Base-by-base conservation (phyloP, 2,888 invertebrate species). In the Drosophila macrospina region DNA sequence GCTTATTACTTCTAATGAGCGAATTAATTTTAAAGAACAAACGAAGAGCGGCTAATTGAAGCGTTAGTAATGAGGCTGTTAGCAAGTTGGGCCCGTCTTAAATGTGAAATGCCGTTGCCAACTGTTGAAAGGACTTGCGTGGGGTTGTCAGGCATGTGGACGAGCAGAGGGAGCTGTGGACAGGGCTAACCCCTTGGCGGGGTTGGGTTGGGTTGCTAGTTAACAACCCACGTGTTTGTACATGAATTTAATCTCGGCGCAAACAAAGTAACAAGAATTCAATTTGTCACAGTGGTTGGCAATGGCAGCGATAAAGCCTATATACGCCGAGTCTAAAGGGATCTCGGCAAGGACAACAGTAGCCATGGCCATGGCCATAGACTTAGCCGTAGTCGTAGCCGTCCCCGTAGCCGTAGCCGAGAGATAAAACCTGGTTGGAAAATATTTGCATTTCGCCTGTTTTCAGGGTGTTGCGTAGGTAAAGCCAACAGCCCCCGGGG, bases 281-380 rank as follows among this genome's bases (percentile, higher is more conserved):
- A 90, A 90, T 90, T 90, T 90, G 90, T 88, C 85, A 85, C 77
- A 85, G 87, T 75, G 87, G 89, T 84, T 86, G 81, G 69, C 60
- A 67, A 66, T 13, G 65, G 34, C 36, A 54, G 50, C 32, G 65
- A 28, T 32, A 39, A 56, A 32, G 59, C 64, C 64, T 47, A 45
- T 28, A 8, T 50, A 51, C 11, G 42, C 57, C 34, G 48, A 41
- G 34, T 41, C 63, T 24, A 56, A 44, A 67, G 56, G 56, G 47
- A 61, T 57, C 20, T 13, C 5, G 16, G 44, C 28, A 26, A 50
- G 39, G 13, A 52, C 26, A 20, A 48, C 24, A 36, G 44, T 39
- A 47, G 20, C n/a, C 36, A 37, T 63, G 32, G 76, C 52, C 45
- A 6, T 32, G 44, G 13, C 10, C 34, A 36, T 57, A 37, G 77